Evolutionary conservation across 2,113 vertebrate species (phyloP).

Genomic region (Gorsachius goisagi): DNA sequence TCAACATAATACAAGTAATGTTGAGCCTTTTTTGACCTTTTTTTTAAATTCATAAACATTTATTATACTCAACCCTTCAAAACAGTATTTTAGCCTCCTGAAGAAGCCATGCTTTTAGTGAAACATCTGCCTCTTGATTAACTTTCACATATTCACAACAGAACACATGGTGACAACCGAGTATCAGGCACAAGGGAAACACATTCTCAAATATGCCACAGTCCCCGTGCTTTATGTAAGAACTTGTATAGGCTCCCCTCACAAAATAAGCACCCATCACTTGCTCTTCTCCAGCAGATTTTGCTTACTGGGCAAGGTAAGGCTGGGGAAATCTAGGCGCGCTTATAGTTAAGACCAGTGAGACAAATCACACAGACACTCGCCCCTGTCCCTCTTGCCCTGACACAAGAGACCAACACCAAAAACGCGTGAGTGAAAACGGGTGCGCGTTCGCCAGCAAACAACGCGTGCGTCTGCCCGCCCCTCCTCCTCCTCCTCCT

Average conservation of each 20-base stretch:
- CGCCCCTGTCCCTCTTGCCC: no score
- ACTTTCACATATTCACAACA: not conserved
- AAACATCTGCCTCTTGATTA: not conserved
- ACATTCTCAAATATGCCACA: not conserved
- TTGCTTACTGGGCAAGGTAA: not conserved
- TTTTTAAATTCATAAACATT: not conserved
- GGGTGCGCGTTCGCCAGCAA: not conserved
- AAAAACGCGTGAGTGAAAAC: not conserved
- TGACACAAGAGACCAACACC: no score
- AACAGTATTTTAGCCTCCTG: not conserved
- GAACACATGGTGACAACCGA: not conserved
- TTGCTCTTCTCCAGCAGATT: not conserved
- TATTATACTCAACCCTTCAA: not conserved
- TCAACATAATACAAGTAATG: not conserved
- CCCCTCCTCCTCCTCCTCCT: accelerated
- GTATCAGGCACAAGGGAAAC: not conserved
- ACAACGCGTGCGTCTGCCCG: accelerated
- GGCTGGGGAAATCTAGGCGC: not conserved
- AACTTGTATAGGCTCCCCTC: not conserved
- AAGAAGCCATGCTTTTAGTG: not conserved
- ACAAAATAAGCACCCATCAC: not conserved
- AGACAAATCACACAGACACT: not conserved
- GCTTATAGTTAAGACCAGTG: not conserved
- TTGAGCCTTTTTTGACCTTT: not conserved
- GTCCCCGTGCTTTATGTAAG: not conserved